Evolutionary conservation across 2,113 vertebrate genomes (phyloP), one percentile per base, ranked within the genome.

Genomic region (Siniperca chuatsi): DNA sequence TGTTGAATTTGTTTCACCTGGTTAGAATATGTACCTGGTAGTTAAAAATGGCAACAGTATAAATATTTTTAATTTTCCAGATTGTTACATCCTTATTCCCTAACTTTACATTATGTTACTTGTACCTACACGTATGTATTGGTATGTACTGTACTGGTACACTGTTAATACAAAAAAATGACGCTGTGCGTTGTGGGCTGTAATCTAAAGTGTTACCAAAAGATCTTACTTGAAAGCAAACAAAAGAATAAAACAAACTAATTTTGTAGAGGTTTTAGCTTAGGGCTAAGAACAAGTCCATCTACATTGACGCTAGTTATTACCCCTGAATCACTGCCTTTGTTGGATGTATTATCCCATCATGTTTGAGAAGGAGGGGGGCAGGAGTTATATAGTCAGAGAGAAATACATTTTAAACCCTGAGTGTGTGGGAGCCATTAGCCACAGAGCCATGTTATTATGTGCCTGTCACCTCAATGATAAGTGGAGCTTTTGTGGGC

Each of bases 341-440:
- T 87, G 78, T 78, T 55, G 42, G 73, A 84, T 79, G 78, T 86
- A 86, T 90, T 86, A 87, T 83, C 20, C 86, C 87, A 83, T 88
- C 44, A 65, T 83, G 73, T 76, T 78, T 75, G 81, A 86, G 79
- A 76, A 80, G 58, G 58, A 77, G 78, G 67, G 81, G 48, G 55
- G 87, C 82, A 89, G 85, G 76, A 78, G 85, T 81, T 82, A 65
- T 74, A 84, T 60, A 85, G 79, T 87, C 87, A 55, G 37, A 83
- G 81, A 82, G 78, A 82, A 91, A 90, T 81, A 76, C 85, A 90
- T 93, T 90, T 89, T 69, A 90, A 92, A 73, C 61, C 90, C 81
- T 25, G 77, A 85, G 84, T 90, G 91, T 91, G 90, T 92, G 86
- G 92, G 92, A 92, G 84, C 90, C 87, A 92, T 93, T 92, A 92